Percentiles rank a stretch among this genome's conserved stretches.
Evolutionary conservation across 1,140 invertebrate species (phyloP).

Genomic region (Brachionus calyciflorus): DNA sequence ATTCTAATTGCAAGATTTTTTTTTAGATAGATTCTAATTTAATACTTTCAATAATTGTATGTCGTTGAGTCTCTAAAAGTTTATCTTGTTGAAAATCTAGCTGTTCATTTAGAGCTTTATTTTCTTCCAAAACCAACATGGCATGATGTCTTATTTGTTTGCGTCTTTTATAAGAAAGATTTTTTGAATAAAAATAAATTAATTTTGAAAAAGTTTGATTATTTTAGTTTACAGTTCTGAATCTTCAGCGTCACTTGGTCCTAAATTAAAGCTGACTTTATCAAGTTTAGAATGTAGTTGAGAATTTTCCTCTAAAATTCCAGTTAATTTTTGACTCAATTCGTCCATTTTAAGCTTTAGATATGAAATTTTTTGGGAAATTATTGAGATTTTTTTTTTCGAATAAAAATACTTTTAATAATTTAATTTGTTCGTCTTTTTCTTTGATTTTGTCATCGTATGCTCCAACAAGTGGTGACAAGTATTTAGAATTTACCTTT

Average conservation of each 20-base stretch:
- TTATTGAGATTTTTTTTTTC: background rate
- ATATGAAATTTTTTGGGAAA: background rate
- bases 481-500: slow-evolving; percentile 30
- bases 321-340: background rate
- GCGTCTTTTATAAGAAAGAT: background rate
- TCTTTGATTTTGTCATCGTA: slow-evolving; percentile 41
- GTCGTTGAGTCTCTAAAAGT: background rate
- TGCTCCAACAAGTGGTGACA: slow-evolving; percentile 23
- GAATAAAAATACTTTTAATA: slow-evolving; percentile 14
- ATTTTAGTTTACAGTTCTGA: background rate
- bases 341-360: slow-evolving; percentile 26
- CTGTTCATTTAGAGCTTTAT: slow-evolving; percentile 34
- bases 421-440: slow-evolving; percentile 16
- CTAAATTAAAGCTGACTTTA: background rate
- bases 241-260: background rate
- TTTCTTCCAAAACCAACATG: slow-evolving; percentile 44
- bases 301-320: slow-evolving; percentile 7
- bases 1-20: background rate
- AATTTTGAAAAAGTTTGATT: too few species aligned
- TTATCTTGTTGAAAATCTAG: background rate
- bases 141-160: slow-evolving; percentile 41
- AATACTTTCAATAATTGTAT: slow-evolving; percentile 36
- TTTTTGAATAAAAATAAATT: background rate
- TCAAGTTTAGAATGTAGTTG: slow-evolving; percentile 29
- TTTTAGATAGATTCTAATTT: background rate